Conservation (phyloP, 2,888 invertebrate genomes). For the Deroplatys truncata region DNA sequence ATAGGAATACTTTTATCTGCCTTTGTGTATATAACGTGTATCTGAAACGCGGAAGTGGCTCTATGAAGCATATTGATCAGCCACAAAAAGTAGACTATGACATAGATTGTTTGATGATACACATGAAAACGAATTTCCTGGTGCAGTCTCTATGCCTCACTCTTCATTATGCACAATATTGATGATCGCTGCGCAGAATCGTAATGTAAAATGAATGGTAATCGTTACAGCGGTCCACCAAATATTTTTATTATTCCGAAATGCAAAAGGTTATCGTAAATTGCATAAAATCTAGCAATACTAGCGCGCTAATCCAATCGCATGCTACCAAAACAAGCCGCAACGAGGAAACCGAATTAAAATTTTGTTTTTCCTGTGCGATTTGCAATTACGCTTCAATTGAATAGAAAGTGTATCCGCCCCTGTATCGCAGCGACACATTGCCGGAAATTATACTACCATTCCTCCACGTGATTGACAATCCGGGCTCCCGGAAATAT, state of each 20-base stretch:
- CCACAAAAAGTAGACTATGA: no score
- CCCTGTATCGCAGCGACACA: neutral
- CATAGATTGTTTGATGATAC: neutral
- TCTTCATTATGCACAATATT: neutral
- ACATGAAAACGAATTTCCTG: neutral
- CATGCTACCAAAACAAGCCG: neutral
- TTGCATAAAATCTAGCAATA: neutral
- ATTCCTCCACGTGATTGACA: neutral
- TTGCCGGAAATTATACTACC: neutral
- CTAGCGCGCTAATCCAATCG: neutral
- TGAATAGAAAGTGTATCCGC: neutral
- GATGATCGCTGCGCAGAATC: neutral
- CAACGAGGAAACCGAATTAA: neutral
- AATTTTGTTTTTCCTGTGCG: neutral
- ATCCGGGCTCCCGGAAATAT: neutral
- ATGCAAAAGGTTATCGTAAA: neutral
- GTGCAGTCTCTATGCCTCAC: neutral
- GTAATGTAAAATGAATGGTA: neutral
- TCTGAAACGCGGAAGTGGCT: no score
- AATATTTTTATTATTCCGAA: neutral
- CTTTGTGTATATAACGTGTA: no score
- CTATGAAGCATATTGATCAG: no score
- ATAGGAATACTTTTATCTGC: no score
- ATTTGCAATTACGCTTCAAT: neutral
- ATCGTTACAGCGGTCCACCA: neutral